Base-by-base conservation (phyloP, 1,140 invertebrate genomes). In the Ceratosolen fusciceps region DNA sequence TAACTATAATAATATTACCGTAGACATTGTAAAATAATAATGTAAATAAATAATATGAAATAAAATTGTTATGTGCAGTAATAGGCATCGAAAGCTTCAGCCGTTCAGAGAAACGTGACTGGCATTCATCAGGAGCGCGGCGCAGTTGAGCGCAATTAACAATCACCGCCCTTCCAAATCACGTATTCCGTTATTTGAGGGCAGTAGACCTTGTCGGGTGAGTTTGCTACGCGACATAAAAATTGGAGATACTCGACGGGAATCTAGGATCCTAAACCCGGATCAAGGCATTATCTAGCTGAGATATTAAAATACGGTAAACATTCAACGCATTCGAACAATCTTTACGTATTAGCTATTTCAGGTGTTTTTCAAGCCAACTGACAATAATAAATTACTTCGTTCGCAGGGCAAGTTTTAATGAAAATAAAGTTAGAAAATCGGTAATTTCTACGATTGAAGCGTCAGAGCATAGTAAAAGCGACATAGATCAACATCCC, bases 41-140 rank as follows among this genome's bases (percentile, higher is more conserved):
- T n/a, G n/a, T n/a, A n/a, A n/a, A n/a, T n/a, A n/a, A n/a, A n/a
- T n/a, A n/a, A n/a, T n/a, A n/a, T n/a, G n/a, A n/a, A n/a, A n/a
- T n/a, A n/a, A n/a, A n/a, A n/a, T n/a, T n/a, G n/a, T n/a, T n/a
- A n/a, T n/a, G n/a, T 78, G 29, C 80, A 90, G 96, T 93, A 97
- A 96, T 93, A 96, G 96, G 92, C 96, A 97, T 93, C 95, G 96
- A 92, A 97, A 97, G 93, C 93, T 96, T 90, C 95, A 96, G 92
- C 95, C 96, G 89, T 96, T 97, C 92, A 96, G 96, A 93, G 95
- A 96, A 94, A 96, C 96, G 95, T 96, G 95, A 96, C 93, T 94
- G 87, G 87, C 88, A 86, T 90, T 88, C 88, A 82, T 83, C 82
- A 90, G 88, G 89, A 89, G 89, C 86, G 88, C 86, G 90, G 91